Percentiles rank a stretch among this genome's conserved stretches.
Evolutionary conservation across 2,113 vertebrate species (phyloP).

Genomic region (Acinonyx jubatus): DNA sequence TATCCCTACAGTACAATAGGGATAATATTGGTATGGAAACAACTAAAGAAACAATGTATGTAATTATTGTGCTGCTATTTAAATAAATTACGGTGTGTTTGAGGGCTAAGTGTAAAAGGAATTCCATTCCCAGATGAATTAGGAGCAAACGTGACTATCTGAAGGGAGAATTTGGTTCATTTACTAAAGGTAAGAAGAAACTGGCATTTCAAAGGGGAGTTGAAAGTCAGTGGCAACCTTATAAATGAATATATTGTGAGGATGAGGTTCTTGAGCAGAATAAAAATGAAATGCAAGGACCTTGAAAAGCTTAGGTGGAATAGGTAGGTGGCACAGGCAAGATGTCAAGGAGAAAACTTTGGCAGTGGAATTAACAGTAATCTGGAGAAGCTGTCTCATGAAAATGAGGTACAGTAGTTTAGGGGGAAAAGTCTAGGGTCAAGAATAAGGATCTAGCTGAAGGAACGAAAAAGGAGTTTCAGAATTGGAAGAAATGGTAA

Average conservation of each 20-base stretch:
- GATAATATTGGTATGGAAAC: neutral
- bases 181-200: slow-evolving; percentile 45
- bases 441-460: neutral
- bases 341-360: slow-evolving; percentile 56
- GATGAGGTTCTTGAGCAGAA: slow-evolving; percentile 37
- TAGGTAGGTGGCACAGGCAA: slow-evolving; percentile 42
- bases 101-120: neutral
- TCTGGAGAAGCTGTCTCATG: neutral
- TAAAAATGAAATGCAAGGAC: slow-evolving; percentile 39
- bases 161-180: slow-evolving; percentile 37
- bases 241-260: slow-evolving; percentile 61
- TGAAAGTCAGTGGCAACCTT: slow-evolving; percentile 58
- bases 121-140: neutral
- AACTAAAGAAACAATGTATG: neutral
- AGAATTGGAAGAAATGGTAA: slow-evolving; percentile 25
- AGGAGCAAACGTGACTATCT: neutral
- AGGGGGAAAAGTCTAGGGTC: neutral
- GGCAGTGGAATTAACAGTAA: slow-evolving; percentile 38
- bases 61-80: slow-evolving; percentile 30
- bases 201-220: slow-evolving; percentile 59
- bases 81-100: slow-evolving; percentile 30
- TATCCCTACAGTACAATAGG: neutral
- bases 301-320: slow-evolving; percentile 25
- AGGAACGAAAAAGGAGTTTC: slow-evolving; percentile 33
- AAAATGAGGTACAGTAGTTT: slow-evolving; percentile 19